These are phyloP conservation scores for Pogonophryne albipinna DNA, from an alignment of 2,797 vertebrate genomes.

Conservation along the genomic window DNA sequence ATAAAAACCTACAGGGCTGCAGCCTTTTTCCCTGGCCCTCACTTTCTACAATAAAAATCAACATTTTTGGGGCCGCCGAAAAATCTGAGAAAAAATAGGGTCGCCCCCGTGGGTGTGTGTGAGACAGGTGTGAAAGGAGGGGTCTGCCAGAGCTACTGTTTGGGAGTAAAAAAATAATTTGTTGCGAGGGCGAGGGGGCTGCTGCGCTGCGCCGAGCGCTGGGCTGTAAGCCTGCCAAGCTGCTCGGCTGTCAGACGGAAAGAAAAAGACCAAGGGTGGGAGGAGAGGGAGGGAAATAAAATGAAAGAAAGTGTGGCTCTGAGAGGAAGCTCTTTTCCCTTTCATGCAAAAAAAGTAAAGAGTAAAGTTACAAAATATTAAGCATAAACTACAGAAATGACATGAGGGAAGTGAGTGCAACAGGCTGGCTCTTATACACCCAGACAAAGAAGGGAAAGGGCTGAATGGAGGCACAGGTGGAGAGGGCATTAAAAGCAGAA, in stretches of 20 bases:
- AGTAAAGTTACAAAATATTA: constrained; percentile 52
- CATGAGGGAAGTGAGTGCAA: background rate
- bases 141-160: constrained; percentile 49
- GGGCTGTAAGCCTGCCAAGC: constrained; percentile 81
- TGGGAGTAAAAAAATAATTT: constrained; percentile 82
- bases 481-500: constrained; percentile 11
- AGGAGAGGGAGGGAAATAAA: constrained; percentile 55
- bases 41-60: constrained; percentile 89
- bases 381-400: constrained; percentile 46
- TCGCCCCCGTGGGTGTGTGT: constrained; percentile 33
- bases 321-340: constrained; percentile 55
- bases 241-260: constrained; percentile 69
- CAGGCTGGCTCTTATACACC: background rate
- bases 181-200: constrained; percentile 49
- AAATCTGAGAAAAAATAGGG: constrained; percentile 86
- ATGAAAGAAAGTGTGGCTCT: constrained; percentile 68
- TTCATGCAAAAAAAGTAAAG: constrained; percentile 15
- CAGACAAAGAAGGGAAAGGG: constrained; percentile 4
- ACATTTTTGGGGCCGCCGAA: constrained; percentile 77
- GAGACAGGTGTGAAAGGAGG: constrained; percentile 73
- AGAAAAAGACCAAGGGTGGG: constrained; percentile 55
- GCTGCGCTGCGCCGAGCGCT: constrained; percentile 66
- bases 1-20: constrained; percentile 83
- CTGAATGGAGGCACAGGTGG: background rate
- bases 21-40: constrained; percentile 88